Evolutionary conservation across 2,113 vertebrate genomes (phyloP).

Genomic region (Empidonax alnorum): DNA sequence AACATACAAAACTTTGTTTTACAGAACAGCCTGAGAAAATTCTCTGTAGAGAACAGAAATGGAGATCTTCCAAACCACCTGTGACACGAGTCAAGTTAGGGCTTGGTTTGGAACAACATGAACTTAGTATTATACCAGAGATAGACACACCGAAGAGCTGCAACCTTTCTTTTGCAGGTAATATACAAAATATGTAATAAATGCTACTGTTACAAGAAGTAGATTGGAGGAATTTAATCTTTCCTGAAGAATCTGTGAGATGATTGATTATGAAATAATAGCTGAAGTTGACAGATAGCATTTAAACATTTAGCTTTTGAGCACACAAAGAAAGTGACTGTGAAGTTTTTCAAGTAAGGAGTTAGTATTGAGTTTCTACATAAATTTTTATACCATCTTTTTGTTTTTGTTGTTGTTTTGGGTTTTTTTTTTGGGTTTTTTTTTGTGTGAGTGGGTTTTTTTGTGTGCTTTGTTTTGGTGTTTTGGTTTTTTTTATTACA

Average conservation of each 20-base stretch:
- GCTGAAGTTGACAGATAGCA: not conserved
- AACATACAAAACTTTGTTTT: constrained; percentile 11
- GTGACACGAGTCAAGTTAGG: constrained; percentile 79
- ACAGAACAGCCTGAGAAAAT: constrained; percentile 43
- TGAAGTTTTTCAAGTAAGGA: not conserved
- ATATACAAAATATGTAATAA: not conserved
- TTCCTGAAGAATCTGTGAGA: not conserved
- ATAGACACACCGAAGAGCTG: constrained; percentile 79
- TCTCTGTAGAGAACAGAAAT: constrained; percentile 21
- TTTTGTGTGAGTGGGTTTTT: too few relatives aligned
- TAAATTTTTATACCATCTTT: not conserved
- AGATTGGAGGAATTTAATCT: not conserved
- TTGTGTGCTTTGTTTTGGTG: too few relatives aligned
- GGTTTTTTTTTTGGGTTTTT: not conserved
- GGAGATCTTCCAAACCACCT: constrained; percentile 79
- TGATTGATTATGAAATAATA: not conserved
- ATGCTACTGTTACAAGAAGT: not conserved
- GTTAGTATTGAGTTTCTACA: not conserved
- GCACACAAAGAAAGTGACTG: not conserved
- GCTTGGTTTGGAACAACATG: constrained; percentile 81
- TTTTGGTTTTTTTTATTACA: not conserved
- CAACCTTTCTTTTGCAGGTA: constrained; percentile 78
- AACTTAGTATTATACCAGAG: constrained; percentile 92
- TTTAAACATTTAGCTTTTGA: not conserved
- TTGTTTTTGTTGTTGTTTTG: not conserved